Evolutionary conservation across 2,888 invertebrate genomes (phyloP).

Genomic region (Maniola hyperantus): DNA sequence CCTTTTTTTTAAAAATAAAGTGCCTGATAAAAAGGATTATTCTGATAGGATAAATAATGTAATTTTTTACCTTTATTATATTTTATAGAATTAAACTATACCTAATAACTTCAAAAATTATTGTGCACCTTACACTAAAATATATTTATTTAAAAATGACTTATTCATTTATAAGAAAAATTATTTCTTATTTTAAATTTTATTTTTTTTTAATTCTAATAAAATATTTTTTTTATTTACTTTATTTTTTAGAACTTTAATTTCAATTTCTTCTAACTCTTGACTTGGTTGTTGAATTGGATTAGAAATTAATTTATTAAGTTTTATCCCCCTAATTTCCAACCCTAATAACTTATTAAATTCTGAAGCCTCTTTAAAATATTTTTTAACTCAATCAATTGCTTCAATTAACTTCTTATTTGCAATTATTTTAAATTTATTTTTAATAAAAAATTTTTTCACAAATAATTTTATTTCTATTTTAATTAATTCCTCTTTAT

Average conservation of each 20-base stretch:
- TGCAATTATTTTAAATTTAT: slow-evolving; percentile 67
- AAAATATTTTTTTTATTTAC: slow-evolving; percentile 78
- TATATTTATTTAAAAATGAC: slow-evolving; percentile 45
- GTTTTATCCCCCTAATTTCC: slow-evolving; percentile 83
- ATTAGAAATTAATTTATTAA: slow-evolving; percentile 84
- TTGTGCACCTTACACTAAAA: slow-evolving; percentile 85
- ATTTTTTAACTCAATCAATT: slow-evolving; percentile 83
- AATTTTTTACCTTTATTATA: slow-evolving; percentile 81
- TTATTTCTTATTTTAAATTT: slow-evolving; percentile 43
- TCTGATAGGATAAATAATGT: slow-evolving; percentile 74
- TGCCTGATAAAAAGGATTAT: slow-evolving; percentile 76
- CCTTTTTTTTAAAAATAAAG: slow-evolving; percentile 76
- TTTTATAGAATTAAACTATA: slow-evolving; percentile 85
- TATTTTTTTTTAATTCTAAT: slow-evolving; percentile 36
- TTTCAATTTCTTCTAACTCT: slow-evolving; percentile 71
- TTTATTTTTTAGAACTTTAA: slow-evolving; percentile 15
- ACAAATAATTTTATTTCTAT: slow-evolving; percentile 52
- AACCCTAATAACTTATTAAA: slow-evolving; percentile 72
- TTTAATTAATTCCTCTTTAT: slow-evolving; percentile 66
- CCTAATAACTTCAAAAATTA: slow-evolving; percentile 83
- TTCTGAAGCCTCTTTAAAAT: slow-evolving; percentile 83
- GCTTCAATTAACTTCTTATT: slow-evolving; percentile 82
- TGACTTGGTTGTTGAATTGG: slow-evolving; percentile 82
- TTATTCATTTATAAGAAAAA: background rate
- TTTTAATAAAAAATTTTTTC: slow-evolving; percentile 57